These are phyloP conservation scores for Drosophila nigrodunni DNA, from an alignment of 1,140 invertebrate genomes.

Conservation along the genomic window DNA sequence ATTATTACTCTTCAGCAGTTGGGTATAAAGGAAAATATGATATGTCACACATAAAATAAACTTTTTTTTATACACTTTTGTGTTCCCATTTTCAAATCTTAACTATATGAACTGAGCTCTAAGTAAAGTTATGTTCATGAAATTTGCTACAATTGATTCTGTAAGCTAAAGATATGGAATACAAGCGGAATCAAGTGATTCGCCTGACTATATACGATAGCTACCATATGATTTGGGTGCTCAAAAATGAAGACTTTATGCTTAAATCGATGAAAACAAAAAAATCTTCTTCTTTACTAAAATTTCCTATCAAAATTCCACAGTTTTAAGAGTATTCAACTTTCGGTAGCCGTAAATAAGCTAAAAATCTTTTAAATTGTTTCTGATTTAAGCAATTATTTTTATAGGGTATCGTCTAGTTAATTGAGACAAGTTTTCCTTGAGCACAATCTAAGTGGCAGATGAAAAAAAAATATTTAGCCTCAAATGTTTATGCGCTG, in stretches of 20 bases:
- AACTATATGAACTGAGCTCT: neutral
- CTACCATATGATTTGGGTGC: neutral
- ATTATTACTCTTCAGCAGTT: neutral
- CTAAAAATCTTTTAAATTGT: neutral
- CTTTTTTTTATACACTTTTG: neutral
- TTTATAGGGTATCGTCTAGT: constrained; percentile 7
- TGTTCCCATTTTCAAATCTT: neutral
- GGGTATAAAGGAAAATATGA: neutral
- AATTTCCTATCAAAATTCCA: too few species aligned
- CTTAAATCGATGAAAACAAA: too few species aligned
- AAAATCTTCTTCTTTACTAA: too few species aligned
- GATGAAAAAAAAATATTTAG: constrained; percentile 1
- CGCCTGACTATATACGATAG: neutral
- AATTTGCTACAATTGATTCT: neutral
- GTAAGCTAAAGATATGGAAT: neutral
- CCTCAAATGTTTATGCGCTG: constrained; percentile 27
- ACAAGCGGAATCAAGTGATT: neutral
- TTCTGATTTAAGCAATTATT: neutral
- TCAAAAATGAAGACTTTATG: too few species aligned
- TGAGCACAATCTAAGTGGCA: constrained; percentile 26
- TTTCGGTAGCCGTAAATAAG: constrained; percentile 3
- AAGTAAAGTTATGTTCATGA: neutral
- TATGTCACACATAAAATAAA: neutral
- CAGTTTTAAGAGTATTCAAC: constrained; percentile 4
- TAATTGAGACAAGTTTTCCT: constrained; percentile 36